phyloP scores from a whole-genome alignment of 2,888 invertebrate species.

The Nemotelus pantherinus region DNA sequence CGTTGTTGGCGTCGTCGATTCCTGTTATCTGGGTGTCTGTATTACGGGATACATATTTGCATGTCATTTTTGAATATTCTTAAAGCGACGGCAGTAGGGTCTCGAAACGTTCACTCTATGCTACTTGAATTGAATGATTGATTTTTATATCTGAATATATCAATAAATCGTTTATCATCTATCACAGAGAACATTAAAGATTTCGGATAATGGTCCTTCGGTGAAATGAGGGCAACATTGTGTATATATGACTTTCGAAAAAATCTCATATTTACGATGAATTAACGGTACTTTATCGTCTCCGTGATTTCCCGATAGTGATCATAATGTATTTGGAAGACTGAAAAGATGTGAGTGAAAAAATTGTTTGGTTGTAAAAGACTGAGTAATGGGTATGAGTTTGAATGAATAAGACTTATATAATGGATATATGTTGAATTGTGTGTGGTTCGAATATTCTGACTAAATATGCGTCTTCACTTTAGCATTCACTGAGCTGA shows the following conservation, averaged over 20 bases:
- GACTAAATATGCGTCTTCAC: too few species aligned
- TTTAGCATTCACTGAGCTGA: too few species aligned
- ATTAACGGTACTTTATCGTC: constrained; percentile 31
- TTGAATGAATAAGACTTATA: too few species aligned
- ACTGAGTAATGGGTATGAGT: too few species aligned
- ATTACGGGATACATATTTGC: constrained; percentile 11
- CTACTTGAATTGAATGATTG: constrained; percentile 45
- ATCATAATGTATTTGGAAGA: too few species aligned
- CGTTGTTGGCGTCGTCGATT: too few species aligned
- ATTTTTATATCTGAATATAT: constrained; percentile 48
- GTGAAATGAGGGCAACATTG: background rate
- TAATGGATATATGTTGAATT: too few species aligned
- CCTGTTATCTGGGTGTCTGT: too few species aligned
- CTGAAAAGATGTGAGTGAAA: too few species aligned
- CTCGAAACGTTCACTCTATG: constrained; percentile 18
- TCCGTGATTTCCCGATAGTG: background rate
- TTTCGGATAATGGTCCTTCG: background rate
- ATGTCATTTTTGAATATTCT: constrained; percentile 33
- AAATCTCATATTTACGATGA: constrained; percentile 32
- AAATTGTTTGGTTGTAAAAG: too few species aligned
- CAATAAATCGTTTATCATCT: constrained; percentile 49
- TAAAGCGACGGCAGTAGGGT: background rate
- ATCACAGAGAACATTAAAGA: constrained; percentile 32
- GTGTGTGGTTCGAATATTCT: too few species aligned
- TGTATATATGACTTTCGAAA: constrained; percentile 1